phyloP scores from a whole-genome alignment of 2,113 vertebrate genomes.

The Plecotus auritus region DNA sequence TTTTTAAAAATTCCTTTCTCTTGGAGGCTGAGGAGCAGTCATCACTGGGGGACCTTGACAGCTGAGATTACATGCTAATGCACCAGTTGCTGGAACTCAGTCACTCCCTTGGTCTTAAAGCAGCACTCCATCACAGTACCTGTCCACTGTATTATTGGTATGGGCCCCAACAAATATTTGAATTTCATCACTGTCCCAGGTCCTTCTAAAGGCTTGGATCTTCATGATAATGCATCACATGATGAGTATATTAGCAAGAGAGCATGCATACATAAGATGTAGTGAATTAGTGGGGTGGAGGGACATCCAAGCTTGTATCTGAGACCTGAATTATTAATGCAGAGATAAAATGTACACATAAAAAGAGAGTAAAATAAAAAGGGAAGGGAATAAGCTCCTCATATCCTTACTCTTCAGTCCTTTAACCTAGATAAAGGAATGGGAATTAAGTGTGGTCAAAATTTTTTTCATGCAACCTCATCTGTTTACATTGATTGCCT shows the following conservation, averaged over 20 bases:
- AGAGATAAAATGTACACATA: background rate
- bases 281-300: background rate
- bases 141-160: background rate
- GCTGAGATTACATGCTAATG: background rate
- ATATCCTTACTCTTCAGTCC: background rate
- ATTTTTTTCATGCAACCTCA: conserved; percentile 1
- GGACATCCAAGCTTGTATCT: background rate
- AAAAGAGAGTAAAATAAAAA: conserved; percentile 4
- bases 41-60: background rate
- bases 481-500: conserved; percentile 16
- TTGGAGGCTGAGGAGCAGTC: background rate
- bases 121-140: background rate
- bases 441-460: background rate
- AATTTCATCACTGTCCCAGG: background rate
- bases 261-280: background rate
- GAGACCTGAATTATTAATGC: background rate
- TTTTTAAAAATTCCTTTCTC: background rate
- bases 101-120: background rate
- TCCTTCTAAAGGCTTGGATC: background rate
- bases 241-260: background rate
- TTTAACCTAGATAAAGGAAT: conserved; percentile 14
- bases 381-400: background rate
- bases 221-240: background rate
- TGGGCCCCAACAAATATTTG: background rate
- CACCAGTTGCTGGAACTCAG: background rate